Evolutionary conservation across 2,888 invertebrate genomes (phyloP).

Genomic region (Ormyrus nitidulus): DNA sequence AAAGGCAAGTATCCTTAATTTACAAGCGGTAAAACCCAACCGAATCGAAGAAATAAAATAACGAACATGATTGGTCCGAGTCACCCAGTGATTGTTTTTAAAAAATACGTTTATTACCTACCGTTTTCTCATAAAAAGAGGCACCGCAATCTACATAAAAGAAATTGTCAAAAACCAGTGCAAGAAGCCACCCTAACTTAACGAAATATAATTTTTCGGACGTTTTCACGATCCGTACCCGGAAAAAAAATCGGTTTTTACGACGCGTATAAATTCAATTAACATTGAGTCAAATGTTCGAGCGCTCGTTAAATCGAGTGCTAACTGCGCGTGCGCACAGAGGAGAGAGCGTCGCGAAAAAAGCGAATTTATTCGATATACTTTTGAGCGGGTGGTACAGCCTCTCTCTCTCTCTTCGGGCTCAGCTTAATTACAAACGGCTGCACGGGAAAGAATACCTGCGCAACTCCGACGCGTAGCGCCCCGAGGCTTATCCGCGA

Average conservation of each 20-base stretch:
- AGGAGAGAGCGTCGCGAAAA: not conserved
- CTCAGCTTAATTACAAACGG: conserved; percentile 29
- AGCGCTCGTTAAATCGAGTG: conserved; percentile 28
- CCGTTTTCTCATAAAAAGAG: not conserved
- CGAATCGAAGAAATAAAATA: not conserved
- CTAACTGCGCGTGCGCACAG: not conserved
- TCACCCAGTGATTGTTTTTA: too few species aligned
- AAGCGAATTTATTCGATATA: conserved; percentile 25
- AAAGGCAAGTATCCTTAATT: too few species aligned
- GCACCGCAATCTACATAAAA: too few species aligned
- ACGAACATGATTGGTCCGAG: too few species aligned
- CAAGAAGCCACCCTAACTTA: not conserved
- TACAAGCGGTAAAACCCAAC: not conserved
- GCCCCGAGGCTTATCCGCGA: conserved; percentile 16
- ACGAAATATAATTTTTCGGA: conserved; percentile 2
- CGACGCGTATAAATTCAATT: conserved; percentile 11
- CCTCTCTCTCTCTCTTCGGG: not conserved
- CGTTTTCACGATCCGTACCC: too few species aligned
- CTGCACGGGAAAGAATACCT: not conserved
- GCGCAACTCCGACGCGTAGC: not conserved
- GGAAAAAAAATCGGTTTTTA: too few species aligned
- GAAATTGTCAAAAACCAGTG: not conserved
- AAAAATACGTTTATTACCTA: not conserved
- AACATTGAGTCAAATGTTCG: conserved; percentile 23
- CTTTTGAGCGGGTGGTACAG: not conserved